Conservation (phyloP, 2,113 vertebrate species). For the Cacatua alba region DNA sequence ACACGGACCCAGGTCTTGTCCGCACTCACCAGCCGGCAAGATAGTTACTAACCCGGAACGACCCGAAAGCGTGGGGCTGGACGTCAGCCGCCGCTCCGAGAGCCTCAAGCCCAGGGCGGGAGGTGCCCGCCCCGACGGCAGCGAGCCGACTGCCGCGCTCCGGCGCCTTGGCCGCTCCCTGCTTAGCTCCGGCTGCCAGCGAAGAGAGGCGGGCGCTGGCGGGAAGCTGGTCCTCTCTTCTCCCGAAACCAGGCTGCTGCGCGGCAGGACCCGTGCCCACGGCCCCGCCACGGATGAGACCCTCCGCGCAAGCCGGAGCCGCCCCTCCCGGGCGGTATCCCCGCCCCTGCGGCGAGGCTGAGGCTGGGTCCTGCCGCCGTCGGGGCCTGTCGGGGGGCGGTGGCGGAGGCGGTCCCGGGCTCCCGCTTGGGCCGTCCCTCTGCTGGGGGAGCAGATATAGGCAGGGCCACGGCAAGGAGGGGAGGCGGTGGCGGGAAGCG, state of each 20-base stretch:
- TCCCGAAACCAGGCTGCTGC: background rate
- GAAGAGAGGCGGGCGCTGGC: background rate
- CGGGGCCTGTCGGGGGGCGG: background rate
- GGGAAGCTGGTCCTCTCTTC: background rate
- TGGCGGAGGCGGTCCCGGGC: background rate
- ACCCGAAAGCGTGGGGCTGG: no score
- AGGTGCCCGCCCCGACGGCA: fast-evolving
- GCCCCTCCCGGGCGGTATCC: no score
- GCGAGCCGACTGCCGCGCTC: background rate
- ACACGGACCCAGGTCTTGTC: no score
- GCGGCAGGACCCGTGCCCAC: background rate
- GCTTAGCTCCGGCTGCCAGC: background rate
- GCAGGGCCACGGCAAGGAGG: background rate
- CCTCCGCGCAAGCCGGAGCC: background rate
- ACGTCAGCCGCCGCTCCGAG: fast-evolving
- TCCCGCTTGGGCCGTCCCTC: background rate
- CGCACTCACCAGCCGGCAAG: fast-evolving
- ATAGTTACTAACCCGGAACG: fast-evolving
- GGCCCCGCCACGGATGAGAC: no score
- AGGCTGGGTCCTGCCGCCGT: background rate
- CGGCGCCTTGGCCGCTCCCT: fast-evolving
- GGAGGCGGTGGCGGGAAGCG: background rate
- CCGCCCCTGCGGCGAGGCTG: no score
- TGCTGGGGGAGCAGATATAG: background rate
- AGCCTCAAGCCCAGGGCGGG: background rate